Base-by-base conservation (phyloP, 2,113 vertebrate genomes). In the Lynx canadensis region DNA sequence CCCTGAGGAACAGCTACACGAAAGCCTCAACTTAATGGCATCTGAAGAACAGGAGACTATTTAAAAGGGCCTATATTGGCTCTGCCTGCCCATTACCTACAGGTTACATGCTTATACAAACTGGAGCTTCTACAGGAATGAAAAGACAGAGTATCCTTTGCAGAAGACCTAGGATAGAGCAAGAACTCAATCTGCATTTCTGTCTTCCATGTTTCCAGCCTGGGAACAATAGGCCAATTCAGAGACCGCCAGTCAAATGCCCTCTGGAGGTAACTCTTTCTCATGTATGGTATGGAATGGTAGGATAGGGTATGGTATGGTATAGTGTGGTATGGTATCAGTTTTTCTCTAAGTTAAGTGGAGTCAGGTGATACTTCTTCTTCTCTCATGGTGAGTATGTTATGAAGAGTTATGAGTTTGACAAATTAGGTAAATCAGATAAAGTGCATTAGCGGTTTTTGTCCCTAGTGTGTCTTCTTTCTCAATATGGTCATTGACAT, bases 351-450 rank as follows among this genome's bases (percentile, higher is more conserved):
- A 69, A 48, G 23, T 66, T 66, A 76, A 65, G 25, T 60, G 52
- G 41, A 78, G 2, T 6, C 27, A 63, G 45, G 52, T 92, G 33
- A 52, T 18, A 45, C 27, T 83, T 82, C 65, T 45, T 86, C 50
- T 82, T 93, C 23, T 69, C 27, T 76, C 45, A 48, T 33, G 65
- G n/a, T 33, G 29, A 23, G 11, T 27, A 15, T 41, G 31, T 74
- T 95, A 81, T 81, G n/a, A 94, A 55, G 45, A 91, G n/a, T 66
- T 92, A 89, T 0, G 14, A 36, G 69, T 33, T n/a, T 65, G 74
- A 48, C 27, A 55, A n/a, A 73, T 93, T 91, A 71, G 25, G 97
- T 86, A 94, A 71, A 76, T 82, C 52, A 57, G 18, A 71, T 83
- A 36, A 93, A 80, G 31, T 5, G 69, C 76, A 82, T 66, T 38